A percentile compares a stretch with the other conserved stretches of the same genome.
Conservation (phyloP, 2,113 vertebrate species). For the Mormyrus lacerda region DNA sequence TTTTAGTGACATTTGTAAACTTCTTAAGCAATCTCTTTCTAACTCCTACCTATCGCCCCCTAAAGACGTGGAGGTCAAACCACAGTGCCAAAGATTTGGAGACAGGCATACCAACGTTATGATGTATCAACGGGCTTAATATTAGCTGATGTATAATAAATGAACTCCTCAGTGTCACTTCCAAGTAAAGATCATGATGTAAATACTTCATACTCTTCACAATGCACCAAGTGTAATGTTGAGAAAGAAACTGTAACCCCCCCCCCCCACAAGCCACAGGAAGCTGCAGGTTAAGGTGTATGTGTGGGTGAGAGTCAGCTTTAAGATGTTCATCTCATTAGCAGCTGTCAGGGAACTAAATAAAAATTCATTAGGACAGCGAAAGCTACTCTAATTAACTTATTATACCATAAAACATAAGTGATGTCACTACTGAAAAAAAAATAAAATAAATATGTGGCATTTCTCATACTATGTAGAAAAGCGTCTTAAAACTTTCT, state of each 20-base stretch:
- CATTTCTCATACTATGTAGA: neutral
- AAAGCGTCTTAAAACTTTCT: neutral
- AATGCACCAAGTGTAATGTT: neutral
- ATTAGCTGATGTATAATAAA: neutral
- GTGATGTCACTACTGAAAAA: neutral
- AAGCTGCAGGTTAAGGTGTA: neutral
- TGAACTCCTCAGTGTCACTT: neutral
- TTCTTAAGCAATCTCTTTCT: neutral
- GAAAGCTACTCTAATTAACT: neutral
- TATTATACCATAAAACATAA: constrained; percentile 6
- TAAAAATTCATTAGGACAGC: neutral
- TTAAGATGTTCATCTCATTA: constrained; percentile 13
- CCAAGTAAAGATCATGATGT: neutral
- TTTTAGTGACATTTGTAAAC: neutral
- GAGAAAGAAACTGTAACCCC: neutral
- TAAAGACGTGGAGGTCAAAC: neutral
- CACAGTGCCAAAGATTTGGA: neutral
- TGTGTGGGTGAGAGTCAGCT: neutral
- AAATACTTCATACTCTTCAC: neutral
- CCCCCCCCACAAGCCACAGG: neutral
- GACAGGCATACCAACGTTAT: neutral
- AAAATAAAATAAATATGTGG: neutral
- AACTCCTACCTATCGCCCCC: neutral
- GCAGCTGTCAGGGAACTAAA: constrained; percentile 1
- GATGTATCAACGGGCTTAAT: neutral